Conservation (phyloP, 2,888 invertebrate genomes). For the Geophilus truncorum region DNA sequence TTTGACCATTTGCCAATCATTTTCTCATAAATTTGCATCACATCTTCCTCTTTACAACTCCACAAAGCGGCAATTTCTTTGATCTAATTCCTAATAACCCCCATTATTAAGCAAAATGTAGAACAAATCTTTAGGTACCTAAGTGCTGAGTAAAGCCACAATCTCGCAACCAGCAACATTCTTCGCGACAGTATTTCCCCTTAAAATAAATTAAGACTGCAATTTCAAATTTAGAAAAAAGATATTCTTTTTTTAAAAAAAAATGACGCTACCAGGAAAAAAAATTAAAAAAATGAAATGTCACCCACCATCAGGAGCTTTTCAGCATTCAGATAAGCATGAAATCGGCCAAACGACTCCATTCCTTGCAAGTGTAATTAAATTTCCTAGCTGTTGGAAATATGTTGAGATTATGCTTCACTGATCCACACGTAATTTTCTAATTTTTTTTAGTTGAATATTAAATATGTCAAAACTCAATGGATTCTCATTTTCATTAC, state of each 20-base stretch:
- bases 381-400: constrained; percentile 12
- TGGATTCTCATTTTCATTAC: constrained; percentile 11
- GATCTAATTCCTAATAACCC: too few species aligned
- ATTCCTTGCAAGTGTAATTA: constrained; percentile 15
- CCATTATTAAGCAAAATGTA: too few species aligned
- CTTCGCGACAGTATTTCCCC: too few species aligned
- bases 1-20: too few species aligned
- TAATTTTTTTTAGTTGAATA: neutral
- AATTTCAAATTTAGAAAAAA: neutral
- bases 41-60: too few species aligned
- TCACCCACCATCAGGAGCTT: constrained; percentile 15
- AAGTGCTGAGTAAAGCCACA: too few species aligned
- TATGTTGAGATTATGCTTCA: constrained; percentile 16
- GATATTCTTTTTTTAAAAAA: neutral
- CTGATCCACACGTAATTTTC: constrained; percentile 1
- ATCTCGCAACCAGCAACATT: too few species aligned
- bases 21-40: too few species aligned
- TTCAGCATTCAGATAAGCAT: constrained; percentile 20
- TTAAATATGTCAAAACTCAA: constrained; percentile 20
- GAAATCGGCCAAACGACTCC: constrained; percentile 16
- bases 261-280: neutral
- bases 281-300: neutral
- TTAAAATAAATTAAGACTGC: neutral
- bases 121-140: too few species aligned
- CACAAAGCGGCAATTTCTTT: too few species aligned